Evolutionary conservation across 2,797 vertebrate genomes (phyloP), one percentile per base, ranked within the genome.

Genomic region (Lepilemur septentrionalis): DNA sequence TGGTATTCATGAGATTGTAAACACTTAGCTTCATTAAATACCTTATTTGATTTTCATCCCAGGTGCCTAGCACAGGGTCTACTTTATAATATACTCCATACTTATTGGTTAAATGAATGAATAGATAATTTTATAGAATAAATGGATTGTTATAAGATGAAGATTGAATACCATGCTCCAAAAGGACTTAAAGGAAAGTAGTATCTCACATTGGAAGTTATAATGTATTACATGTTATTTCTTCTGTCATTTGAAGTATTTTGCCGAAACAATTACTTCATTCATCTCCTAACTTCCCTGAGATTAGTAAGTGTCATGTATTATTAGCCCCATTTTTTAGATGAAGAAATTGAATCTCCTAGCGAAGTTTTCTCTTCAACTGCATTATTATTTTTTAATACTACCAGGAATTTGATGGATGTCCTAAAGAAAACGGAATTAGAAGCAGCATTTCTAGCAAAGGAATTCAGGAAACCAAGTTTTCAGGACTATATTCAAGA

Each of bases 251-350:
- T 92, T 90, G 50, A 97, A 82, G 22, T 14, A 59, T 96, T 92
- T 96, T 93, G 13, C 41, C 80, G 91, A 81, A 93, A 89, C 52
- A 69, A 69, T 95, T 82, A 32, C 7, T 94, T 92, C 25, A 57
- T 89, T 95, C 18, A 83, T 96, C 87, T 93, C 65, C 76, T 82
- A 90, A 95, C 32, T 96, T 96, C 87, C 83, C 70, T 73, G 72
- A 65, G 84, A 96, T 94, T 89, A 82, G 59, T 96, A 75, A 88
- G 11, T 95, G 96, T 76, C 94, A 87, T 25, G 5, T 92, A 65
- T 94, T 95, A 93, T 94, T 82, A 89, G 85, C 25, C 57, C 72
- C 46, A 96, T 93, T 96, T 97, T 96, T 97, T 83, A 97, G 93
- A 90, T 92, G 80, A 92, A 93, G 61, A 95, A 96, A 82, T 95